Conservation (phyloP, 2,888 invertebrate genomes). For the Alviniconcha strummeri region DNA sequence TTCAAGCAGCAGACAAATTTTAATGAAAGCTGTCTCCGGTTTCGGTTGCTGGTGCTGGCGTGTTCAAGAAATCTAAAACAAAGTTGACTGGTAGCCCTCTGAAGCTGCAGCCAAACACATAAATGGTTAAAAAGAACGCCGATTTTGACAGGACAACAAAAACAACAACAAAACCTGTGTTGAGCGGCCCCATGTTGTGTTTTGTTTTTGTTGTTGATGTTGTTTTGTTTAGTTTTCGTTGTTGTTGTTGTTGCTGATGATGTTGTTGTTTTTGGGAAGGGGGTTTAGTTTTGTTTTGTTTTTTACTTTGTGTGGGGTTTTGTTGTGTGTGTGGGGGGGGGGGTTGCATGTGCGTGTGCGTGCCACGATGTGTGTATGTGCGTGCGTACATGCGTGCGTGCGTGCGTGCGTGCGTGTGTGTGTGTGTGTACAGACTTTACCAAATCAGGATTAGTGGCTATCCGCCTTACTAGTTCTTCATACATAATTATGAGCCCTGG, state of each 20-base stretch:
- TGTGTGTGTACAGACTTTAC: background rate
- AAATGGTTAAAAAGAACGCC: too few species aligned
- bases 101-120: background rate
- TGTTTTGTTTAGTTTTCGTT: too few species aligned
- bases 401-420: background rate
- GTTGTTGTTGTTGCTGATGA: background rate
- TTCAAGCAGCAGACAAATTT: background rate
- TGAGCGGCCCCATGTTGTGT: background rate
- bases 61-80: background rate
- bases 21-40: background rate
- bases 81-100: background rate
- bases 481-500: too few species aligned
- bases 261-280: background rate
- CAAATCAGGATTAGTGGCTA: too few species aligned
- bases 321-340: background rate
- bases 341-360: conserved; percentile 5
- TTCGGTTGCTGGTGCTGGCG: background rate
- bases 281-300: background rate
- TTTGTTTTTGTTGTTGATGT: background rate
- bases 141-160: too few species aligned
- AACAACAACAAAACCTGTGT: background rate
- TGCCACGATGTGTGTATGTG: background rate
- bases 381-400: conserved; percentile 12
- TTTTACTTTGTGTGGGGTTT: background rate
- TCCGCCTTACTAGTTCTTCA: too few species aligned